phyloP scores from a whole-genome alignment of 2,113 vertebrate species.

The Reinhardtius hippoglossoides region DNA sequence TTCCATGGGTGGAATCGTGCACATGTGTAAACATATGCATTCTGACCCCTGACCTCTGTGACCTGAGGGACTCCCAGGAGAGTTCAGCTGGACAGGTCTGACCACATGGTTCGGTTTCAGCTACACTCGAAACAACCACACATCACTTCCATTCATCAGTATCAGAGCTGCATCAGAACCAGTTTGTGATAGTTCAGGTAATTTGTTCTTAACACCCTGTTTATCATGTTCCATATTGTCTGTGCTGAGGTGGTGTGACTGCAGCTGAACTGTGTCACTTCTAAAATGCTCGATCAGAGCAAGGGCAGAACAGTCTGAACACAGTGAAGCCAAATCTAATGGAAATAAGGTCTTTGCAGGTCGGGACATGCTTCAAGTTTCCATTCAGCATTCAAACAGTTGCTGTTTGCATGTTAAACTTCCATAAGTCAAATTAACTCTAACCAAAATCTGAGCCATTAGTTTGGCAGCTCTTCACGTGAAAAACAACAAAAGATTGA shows the following conservation, averaged over 20 bases:
- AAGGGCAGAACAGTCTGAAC: too few relatives aligned
- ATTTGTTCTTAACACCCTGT: too few relatives aligned
- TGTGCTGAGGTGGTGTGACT: not conserved
- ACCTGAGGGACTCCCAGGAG: slow-evolving; percentile 51
- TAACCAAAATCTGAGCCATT: not conserved
- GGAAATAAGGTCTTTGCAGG: too few relatives aligned
- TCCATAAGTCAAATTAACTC: too few relatives aligned
- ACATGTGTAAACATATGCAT: slow-evolving; percentile 48
- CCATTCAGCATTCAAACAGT: not conserved
- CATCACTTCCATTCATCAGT: not conserved
- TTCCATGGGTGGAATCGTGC: slow-evolving; percentile 7
- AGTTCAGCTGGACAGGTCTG: slow-evolving; percentile 56
- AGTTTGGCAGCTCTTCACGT: not conserved
- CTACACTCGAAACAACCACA: not conserved
- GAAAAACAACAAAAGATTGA: not conserved
- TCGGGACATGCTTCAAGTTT: not conserved
- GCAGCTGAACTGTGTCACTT: not conserved
- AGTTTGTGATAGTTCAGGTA: not conserved
- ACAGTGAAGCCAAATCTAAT: too few relatives aligned
- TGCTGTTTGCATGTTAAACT: not conserved
- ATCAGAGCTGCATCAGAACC: not conserved
- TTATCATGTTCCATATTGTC: too few relatives aligned
- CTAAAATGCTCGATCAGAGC: too few relatives aligned
- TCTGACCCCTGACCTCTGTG: slow-evolving; percentile 60
- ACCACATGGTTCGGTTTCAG: slow-evolving; percentile 58